A percentile compares a stretch with the other conserved stretches of the same genome.
phyloP scores from a whole-genome alignment of 2,113 vertebrate species.

The Sinosuthora webbiana region DNA sequence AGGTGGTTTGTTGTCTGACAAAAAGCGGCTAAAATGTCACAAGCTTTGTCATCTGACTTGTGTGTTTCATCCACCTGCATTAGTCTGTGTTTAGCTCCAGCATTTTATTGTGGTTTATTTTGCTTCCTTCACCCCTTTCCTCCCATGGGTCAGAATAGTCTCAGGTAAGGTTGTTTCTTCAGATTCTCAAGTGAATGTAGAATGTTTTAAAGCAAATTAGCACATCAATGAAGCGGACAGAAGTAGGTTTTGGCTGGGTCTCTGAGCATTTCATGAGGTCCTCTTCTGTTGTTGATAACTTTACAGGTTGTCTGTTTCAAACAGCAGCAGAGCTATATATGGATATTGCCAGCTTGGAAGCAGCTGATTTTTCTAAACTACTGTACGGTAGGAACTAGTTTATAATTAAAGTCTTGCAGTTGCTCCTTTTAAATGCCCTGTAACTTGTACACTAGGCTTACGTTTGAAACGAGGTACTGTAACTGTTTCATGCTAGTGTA shows the following conservation, averaged over 20 bases:
- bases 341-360: conserved; percentile 62
- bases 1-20: neutral
- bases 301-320: conserved; percentile 73
- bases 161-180: neutral
- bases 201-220: conserved; percentile 48
- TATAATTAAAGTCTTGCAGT: conserved; percentile 65
- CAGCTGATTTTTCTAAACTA: conserved; percentile 61
- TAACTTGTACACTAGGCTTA: conserved; percentile 49
- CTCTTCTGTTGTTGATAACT: conserved; percentile 71
- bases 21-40: neutral
- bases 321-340: conserved; percentile 64
- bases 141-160: neutral
- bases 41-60: neutral
- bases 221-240: conserved; percentile 52
- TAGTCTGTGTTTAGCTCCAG: neutral
- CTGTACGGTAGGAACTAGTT: conserved; percentile 66
- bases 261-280: conserved; percentile 73
- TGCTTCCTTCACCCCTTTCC: neutral
- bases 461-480: conserved; percentile 21
- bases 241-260: conserved; percentile 54
- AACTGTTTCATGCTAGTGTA: conserved; percentile 59
- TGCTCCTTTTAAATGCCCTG: conserved; percentile 56
- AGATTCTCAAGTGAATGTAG: conserved; percentile 28
- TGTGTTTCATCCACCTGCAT: neutral
- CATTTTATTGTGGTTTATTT: neutral